Evolutionary conservation across 2,113 vertebrate species (phyloP), one percentile per base, ranked within the genome.

Genomic region (Clarias batrachus): DNA sequence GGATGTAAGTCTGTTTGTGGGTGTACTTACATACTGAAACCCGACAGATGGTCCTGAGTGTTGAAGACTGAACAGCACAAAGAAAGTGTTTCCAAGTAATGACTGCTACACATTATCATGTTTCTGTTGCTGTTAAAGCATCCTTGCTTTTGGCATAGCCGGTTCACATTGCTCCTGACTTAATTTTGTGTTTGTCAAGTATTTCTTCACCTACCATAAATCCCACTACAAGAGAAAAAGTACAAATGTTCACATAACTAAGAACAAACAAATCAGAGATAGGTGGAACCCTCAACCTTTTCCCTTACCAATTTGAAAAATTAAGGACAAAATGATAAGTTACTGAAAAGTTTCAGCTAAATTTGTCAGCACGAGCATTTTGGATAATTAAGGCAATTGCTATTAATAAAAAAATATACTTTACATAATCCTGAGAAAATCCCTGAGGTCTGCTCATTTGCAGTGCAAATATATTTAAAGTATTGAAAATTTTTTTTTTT

Each of bases 11-110:
- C 82, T 84, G 68, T 41, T 84, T 84, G 56, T 84, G 82, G 66
- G 56, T 52, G 70, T 73, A 41, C 82, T 73, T 84, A 21, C n/a
- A 59, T 74, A 70, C 80, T 82, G 68, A 60, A 60, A 84, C 30
- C 21, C 23, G 54, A 84, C 54, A 84, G 66, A 71, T 60, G 82
- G 30, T 84, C 59, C 66, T 71, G 41, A 52, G 59, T 52, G 59
- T 78, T n/a, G 37, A 76, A 85, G 54, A n/a, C 54, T 84, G 82
- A 37, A 84, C 66, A 84, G 66, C 82, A 65, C 80, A 48, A 63
- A 81, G 30, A 37, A 60, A 33, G 16, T 81, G 57, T 81, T 63
- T 81, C 79, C 33, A 63, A 81, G 59, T 62, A 80, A 60, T 33
- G 78, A 82, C 33, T 82, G 30, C 60, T 52, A 82, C 62, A 65